Percentiles rank a stretch among this genome's conserved stretches.
These are phyloP conservation scores for Drosophila meridiana DNA, from an alignment of 2,888 invertebrate species.

Conservation along the genomic window DNA sequence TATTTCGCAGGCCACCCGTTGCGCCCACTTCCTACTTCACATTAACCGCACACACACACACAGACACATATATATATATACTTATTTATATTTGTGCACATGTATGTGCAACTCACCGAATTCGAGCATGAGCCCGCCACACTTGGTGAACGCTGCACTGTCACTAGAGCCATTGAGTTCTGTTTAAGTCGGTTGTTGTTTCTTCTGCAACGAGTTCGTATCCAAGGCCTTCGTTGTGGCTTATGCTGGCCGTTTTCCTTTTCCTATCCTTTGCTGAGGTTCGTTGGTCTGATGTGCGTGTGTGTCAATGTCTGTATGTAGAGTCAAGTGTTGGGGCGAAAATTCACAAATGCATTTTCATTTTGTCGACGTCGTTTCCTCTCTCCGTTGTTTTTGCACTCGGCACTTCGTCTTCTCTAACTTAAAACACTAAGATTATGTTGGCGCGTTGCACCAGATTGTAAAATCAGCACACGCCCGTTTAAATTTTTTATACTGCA, in stretches of 20 bases:
- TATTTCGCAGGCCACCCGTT: conserved; percentile 31
- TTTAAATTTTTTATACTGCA: conserved; percentile 49
- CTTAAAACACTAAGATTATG: conserved; percentile 54
- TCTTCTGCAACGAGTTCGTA: conserved; percentile 42
- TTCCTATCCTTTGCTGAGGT: conserved; percentile 48
- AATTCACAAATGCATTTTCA: conserved; percentile 76
- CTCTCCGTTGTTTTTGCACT: conserved; percentile 65
- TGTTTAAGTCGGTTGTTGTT: conserved; percentile 46
- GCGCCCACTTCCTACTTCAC: conserved; percentile 36
- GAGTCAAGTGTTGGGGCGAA: conserved; percentile 61
- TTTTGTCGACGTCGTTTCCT: conserved; percentile 68
- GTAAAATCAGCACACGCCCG: conserved; percentile 39
- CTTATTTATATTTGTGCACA: conserved; percentile 17
- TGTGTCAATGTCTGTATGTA: conserved; percentile 41
- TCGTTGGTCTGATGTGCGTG: conserved; percentile 49
- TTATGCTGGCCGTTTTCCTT: conserved; percentile 50
- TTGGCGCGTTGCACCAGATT: conserved; percentile 36
- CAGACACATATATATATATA: conserved; percentile 8
- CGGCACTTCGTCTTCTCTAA: conserved; percentile 58
- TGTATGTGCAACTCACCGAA: conserved; percentile 80
- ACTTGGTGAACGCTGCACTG: conserved; percentile 90
- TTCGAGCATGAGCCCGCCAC: conserved; percentile 87
- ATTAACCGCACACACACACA: conserved; percentile 6
- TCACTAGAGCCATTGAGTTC: conserved; percentile 89
- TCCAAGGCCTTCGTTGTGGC: conserved; percentile 52